A percentile compares a stretch with the other conserved stretches of the same genome.
Conservation (phyloP, 2,113 vertebrate genomes). For the Entosphenus tridentatus region DNA sequence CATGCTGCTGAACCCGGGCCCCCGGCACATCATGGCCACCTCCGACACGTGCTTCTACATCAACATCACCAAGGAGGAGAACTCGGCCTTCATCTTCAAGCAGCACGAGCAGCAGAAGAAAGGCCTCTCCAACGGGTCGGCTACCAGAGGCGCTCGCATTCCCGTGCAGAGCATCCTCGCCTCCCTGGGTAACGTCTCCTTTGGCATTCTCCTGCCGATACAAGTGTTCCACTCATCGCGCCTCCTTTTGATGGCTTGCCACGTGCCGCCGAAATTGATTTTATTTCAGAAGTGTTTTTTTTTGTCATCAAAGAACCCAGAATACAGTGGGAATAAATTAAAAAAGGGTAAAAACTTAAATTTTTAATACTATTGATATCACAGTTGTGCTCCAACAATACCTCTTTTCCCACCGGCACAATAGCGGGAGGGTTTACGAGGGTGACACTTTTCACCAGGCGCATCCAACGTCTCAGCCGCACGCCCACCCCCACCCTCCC, state of each 20-base stretch:
- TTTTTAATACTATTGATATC: neutral
- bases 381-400: no score
- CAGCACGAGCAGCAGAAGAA: conserved; percentile 26
- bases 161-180: conserved; percentile 49
- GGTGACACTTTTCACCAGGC: no score
- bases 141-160: conserved; percentile 39
- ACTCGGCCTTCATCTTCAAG: conserved; percentile 37
- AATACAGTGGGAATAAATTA: neutral
- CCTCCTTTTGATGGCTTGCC: no score
- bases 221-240: no score
- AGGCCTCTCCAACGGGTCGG: conserved; percentile 21
- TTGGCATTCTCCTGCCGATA: no score
- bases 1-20: conserved; percentile 40
- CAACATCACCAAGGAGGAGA: conserved; percentile 50
- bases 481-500: neutral
- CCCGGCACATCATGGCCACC: conserved; percentile 39
- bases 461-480: no score
- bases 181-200: conserved; percentile 34
- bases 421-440: no score
- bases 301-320: no score
- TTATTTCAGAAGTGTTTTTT: no score
- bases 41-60: conserved; percentile 47
- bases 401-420: no score
- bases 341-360: neutral
- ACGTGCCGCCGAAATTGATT: no score